Base-by-base conservation (phyloP, 2,888 invertebrate species). In the Gymnosoma rotundatum region DNA sequence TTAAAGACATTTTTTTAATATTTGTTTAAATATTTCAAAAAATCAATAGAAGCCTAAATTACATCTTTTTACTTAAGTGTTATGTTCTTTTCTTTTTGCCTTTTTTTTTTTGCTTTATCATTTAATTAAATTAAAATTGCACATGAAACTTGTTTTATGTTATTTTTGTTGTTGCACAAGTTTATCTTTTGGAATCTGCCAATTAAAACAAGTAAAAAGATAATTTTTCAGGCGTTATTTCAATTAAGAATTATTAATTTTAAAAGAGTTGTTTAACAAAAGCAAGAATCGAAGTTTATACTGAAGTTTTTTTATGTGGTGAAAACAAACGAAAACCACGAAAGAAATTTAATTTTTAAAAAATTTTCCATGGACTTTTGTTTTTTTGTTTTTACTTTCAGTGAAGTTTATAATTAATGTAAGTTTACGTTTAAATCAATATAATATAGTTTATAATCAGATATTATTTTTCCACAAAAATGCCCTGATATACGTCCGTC, bases 91-190 rank as follows among this genome's bases (percentile, higher is more conserved):
- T n/a, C 12, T 45, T 54, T 16, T 48, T 58, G 48, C 2, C n/a
- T 9, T 18, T 61, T 10, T 18, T 61, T 10, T 45, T 32, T n/a
- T 32, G 16, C 16, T 21, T 78, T 69, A 36, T 45, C 20, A 63
- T 63, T 78, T 63, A 63, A 78, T 78, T 63, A 48, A 78, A 78
- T 70, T 70, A 54, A 70, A 63, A 56, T 70, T 63, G 1, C 54
- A 32, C 0, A 36, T 32, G 32, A 66, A 56, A 25, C 25, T 10
- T 56, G 20, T 32, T 73, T 73, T 4, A 61, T 36, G 4, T 50
- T 20, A 9, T 52, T 20, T 20, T 20, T n/a, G 45, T 60, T 60
- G 14, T 50, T 60, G 32, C 14, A 36, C 20, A n/a, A 72, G 20
- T 58, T 58, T 58, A 32, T 6, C 32, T 32, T 32, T 32, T 32